Evolutionary conservation across 2,888 invertebrate species (phyloP), one percentile per base, ranked within the genome.

Genomic region (Cryptus viduatorius): DNA sequence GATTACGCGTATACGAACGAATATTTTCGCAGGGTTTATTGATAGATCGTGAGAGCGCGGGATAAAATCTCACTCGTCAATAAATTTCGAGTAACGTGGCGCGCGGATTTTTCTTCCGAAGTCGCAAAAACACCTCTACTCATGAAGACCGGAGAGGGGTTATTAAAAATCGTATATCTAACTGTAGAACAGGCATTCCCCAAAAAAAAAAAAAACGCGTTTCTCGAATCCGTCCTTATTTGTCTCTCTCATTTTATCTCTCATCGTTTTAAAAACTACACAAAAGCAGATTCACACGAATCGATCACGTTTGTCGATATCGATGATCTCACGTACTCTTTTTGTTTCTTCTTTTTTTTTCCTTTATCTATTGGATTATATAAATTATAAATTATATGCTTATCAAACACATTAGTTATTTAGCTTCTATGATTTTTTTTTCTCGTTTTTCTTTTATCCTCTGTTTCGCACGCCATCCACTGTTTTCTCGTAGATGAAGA

Each of bases 361-460:
- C 16, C 84, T 87, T 88, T 89, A 87, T 88, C 89, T 90, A 90
- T 86, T 89, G 86, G 88, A 88, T 87, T 87, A 91, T 92, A 92
- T 92, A 91, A 92, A 92, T 92, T 90, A 82, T 79, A 91, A 92
- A 90, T 91, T 91, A 91, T 91, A 91, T 87, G 90, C 89, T 90
- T 90, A 92, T 91, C 89, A 90, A 90, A 90, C 89, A 87, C 81
- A 79, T 86, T 86, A 83, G 82, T 84, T 84, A 86, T 75, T 82
- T 80, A 82, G 59, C 59, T 71, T 73, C 73, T 83, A 72, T 79
- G 73, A 48, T 73, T 78, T 42, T 79, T 81, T 72, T 79, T 83
- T 61, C 72, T 73, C 31, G 53, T 84, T 85, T 71, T 87, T 89
- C 89, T 88, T 88, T 84, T 86, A 88, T 87, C 84, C 86, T 82